These are phyloP conservation scores for Caenorhabditis wallacei DNA, from an alignment of 2,888 invertebrate species.

Conservation along the genomic window DNA sequence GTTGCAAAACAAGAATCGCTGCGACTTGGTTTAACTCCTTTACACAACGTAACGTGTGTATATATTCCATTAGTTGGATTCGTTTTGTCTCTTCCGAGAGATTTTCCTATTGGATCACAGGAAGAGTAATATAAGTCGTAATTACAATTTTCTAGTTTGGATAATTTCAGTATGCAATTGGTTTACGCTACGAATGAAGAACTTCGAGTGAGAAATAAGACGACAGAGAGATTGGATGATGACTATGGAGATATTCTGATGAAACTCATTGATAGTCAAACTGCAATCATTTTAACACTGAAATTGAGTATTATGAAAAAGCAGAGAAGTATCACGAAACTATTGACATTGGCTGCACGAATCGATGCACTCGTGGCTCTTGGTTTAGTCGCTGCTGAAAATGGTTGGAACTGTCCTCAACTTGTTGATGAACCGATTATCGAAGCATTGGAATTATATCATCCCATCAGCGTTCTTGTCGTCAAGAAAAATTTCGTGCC, in stretches of 20 bases:
- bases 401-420: slow-evolving; percentile 87
- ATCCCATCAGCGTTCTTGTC: slow-evolving; percentile 60
- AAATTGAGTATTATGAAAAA: slow-evolving; percentile 87
- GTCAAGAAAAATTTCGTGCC: slow-evolving; percentile 73
- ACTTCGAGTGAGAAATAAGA: slow-evolving; percentile 88
- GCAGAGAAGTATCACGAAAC: slow-evolving; percentile 86
- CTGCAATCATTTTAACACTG: slow-evolving; percentile 85
- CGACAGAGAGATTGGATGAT: slow-evolving; percentile 88
- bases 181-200: slow-evolving; percentile 56
- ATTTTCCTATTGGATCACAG: slow-evolving; percentile 46
- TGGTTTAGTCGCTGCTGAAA: slow-evolving; percentile 59
- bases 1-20: slow-evolving; percentile 87
- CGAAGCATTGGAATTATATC: slow-evolving; percentile 65
- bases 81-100: slow-evolving; percentile 88
- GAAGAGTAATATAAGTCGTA: slow-evolving; percentile 44
- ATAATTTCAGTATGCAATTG: slow-evolving; percentile 48
- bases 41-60: slow-evolving; percentile 83
- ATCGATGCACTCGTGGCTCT: slow-evolving; percentile 86
- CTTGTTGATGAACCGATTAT: slow-evolving; percentile 85
- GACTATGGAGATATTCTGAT: slow-evolving; percentile 90
- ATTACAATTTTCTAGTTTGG: not conserved
- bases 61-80: slow-evolving; percentile 88
- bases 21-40: slow-evolving; percentile 62
- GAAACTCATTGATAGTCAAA: slow-evolving; percentile 89
- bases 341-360: slow-evolving; percentile 87